Base-by-base conservation (phyloP, 1,140 invertebrate species). In the Sweltsa coloradensis region DNA sequence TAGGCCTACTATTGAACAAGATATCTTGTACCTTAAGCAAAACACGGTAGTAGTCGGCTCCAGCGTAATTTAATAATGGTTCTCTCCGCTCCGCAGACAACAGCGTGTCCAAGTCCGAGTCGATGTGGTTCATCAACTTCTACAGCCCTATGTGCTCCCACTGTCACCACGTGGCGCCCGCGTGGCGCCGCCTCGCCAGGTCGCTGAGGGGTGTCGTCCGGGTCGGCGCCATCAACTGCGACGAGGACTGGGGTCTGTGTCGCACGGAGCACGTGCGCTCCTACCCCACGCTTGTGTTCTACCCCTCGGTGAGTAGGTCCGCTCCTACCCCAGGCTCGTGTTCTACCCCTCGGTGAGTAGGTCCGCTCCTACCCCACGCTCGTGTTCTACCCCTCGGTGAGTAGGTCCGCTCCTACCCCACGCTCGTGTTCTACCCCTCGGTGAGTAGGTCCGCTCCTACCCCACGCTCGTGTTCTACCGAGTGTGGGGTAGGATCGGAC, bases 61-160 rank as follows among this genome's bases (percentile, higher is more conserved):
- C n/a, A n/a, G n/a, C n/a, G n/a, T n/a, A n/a, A n/a, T n/a, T n/a
- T n/a, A n/a, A n/a, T n/a, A n/a, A n/a, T 11, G 22, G 19, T 41
- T 51, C 21, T 27, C 59, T 59, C n/a, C n/a, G n/a, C n/a, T n/a
- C n/a, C n/a, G 29, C 60, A 78, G 80, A 77, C 53, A 68, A 70
- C 49, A 73, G 68, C 55, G 71, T 83, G 26, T 68, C 72, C 49
- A 69, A 78, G 29, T 77, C 73, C 16, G 69, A 78, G 34, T 80
- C 70, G 66, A 63, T 83, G 16, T 87, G 87, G 83, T 82, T 91
- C 56, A 74, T 91, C 41, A 89, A 91, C 64, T 91, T 82, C 61
- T 91, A 87, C 62, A 89, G 85, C 7, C 82, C 86, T 6, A 81
- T 80, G 64, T 91, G 88, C 61, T 79, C 78, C 11, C 85, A 89